phyloP scores from a whole-genome alignment of 1,140 invertebrate genomes.

The Physella acuta region DNA sequence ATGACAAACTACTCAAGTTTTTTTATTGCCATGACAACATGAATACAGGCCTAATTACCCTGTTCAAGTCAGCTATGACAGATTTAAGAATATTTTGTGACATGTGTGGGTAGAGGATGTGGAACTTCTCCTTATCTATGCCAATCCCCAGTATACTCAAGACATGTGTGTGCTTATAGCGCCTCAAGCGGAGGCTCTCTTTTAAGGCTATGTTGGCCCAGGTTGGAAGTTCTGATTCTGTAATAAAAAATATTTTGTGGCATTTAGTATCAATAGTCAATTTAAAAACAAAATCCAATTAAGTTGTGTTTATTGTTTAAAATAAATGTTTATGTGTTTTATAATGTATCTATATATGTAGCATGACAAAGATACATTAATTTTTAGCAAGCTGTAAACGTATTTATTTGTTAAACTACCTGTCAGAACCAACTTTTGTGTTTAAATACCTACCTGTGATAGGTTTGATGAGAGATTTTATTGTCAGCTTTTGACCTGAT shows the following conservation, averaged over 20 bases:
- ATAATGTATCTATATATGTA: no score
- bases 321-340: no score
- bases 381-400: background rate
- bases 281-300: no score
- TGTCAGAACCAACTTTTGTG: background rate
- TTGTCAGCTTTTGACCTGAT: conserved; percentile 10
- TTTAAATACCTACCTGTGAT: conserved; percentile 7
- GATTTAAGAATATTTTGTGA: conserved; percentile 36
- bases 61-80: conserved; percentile 30
- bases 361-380: background rate
- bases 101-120: conserved; percentile 36
- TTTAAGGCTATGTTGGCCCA: conserved; percentile 34
- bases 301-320: no score
- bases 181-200: conserved; percentile 36
- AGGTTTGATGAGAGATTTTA: conserved; percentile 11
- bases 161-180: conserved; percentile 32
- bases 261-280: no score
- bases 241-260: no score
- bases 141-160: conserved; percentile 34
- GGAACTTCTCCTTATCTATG: conserved; percentile 32
- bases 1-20: background rate
- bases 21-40: background rate
- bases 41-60: conserved; percentile 20
- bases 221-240: conserved; percentile 21
- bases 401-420: background rate